Evolutionary conservation across 1,140 invertebrate species (phyloP).

Genomic region (Temnothorax nylanderi): DNA sequence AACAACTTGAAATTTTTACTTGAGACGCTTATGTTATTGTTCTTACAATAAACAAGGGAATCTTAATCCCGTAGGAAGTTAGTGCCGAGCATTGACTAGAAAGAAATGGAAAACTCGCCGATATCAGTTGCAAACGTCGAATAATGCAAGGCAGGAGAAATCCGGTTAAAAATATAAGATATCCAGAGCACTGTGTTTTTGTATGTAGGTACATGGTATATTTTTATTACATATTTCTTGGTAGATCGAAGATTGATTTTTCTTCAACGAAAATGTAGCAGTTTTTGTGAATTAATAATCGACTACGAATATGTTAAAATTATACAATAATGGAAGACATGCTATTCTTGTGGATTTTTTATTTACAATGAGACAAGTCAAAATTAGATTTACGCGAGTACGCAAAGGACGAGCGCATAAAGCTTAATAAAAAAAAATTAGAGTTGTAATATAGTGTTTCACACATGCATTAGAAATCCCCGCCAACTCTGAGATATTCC

Average conservation of each 20-base stretch:
- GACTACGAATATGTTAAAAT: background rate
- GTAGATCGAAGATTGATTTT: background rate
- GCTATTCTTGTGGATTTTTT: background rate
- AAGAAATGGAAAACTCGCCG: background rate
- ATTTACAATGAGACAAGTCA: background rate
- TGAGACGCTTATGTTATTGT: background rate
- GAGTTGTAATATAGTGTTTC: background rate
- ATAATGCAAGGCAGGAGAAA: slow-evolving; percentile 21
- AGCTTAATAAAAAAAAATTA: background rate
- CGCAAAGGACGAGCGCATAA: background rate
- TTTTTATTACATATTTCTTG: background rate
- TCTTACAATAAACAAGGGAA: slow-evolving; percentile 10
- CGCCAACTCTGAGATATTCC: no score
- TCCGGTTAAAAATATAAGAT: background rate
- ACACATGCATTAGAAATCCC: background rate
- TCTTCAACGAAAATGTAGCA: background rate
- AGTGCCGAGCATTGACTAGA: background rate
- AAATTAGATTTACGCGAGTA: background rate
- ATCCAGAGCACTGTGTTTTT: background rate
- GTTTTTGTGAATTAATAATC: background rate
- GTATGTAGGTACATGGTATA: no score
- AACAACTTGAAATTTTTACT: slow-evolving; percentile 4
- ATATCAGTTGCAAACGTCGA: background rate
- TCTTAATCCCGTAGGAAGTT: slow-evolving; percentile 44
- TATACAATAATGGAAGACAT: background rate